Conservation (phyloP, 2,797 vertebrate species). For the Myotis pilosus region DNA sequence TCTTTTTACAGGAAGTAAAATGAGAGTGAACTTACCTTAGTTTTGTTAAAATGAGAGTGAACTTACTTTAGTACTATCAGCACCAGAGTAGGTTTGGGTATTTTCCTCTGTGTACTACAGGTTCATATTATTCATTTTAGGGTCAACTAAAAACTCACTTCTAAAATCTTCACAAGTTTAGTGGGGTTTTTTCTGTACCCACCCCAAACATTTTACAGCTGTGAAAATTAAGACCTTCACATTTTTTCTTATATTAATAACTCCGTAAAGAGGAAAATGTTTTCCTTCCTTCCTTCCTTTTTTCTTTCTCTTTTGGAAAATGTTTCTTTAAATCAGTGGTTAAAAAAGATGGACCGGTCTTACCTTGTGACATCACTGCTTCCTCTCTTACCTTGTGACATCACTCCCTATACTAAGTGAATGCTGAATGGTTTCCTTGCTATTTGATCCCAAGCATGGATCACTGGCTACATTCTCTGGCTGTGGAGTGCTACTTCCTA, state of each 20-base stretch:
- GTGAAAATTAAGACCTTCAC: not conserved
- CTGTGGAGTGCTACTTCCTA: not conserved
- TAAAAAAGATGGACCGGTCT: not conserved
- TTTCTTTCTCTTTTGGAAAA: not conserved
- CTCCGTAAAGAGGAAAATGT: not conserved
- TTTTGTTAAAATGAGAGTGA: not conserved
- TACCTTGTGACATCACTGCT: not conserved
- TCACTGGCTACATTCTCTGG: not conserved
- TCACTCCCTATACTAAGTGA: not conserved
- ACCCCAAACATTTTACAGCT: not conserved
- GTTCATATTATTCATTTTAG: conserved; percentile 8
- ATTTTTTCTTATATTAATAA: not conserved
- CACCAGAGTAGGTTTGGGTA: not conserved
- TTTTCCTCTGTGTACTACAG: not conserved
- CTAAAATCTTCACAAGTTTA: conserved; percentile 7
- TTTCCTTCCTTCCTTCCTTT: not conserved
- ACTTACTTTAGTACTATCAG: not conserved
- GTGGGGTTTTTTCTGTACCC: not conserved
- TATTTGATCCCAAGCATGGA: not conserved
- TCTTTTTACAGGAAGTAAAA: not conserved
- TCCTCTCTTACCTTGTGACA: not conserved
- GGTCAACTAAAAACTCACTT: not conserved
- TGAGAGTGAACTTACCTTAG: not conserved
- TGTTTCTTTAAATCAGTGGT: not conserved
- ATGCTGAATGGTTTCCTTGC: not conserved